Base-by-base conservation (phyloP, 2,888 invertebrate genomes). In the Stegophylla sp. region DNA sequence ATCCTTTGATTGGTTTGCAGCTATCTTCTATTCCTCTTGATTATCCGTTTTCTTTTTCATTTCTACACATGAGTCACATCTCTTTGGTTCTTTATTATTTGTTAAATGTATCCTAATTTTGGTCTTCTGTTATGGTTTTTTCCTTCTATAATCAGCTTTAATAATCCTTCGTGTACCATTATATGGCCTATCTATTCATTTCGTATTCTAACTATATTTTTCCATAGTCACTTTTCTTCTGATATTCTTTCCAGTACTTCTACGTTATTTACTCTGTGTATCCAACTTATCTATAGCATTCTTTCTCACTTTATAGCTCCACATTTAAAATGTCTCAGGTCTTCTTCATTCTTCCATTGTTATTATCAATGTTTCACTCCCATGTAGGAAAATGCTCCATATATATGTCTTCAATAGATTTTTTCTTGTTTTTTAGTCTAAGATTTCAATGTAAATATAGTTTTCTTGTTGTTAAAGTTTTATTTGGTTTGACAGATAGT, bases 41-140 rank as follows among this genome's bases (percentile, higher is more conserved):
- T 63, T 34, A 34, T 63, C n/a, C 20, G 20, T 34, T n/a, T 63
- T 63, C n/a, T 10, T 63, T 34, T 63, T 34, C 34, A 63, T 63
- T 63, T 63, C 34, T 7, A 63, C 10, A 9, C 34, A 63, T 63
- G 63, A 63, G 17, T 34, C 17, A 2, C n/a, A n/a, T 63, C 20
- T 17, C 20, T 17, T 63, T 63, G 34, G 34, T 34, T 10, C 7
- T 61, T 34, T 34, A 34, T 63, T 63, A 63, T n/a, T 10, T 34
- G 34, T 63, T 61, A 7, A 28, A 61, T 61, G 15, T 61, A 13
- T 28, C 13, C 5, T 28, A 28, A 9, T 61, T 15, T 23, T 59
- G 15, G 28, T 17, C 28, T 61, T 61, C 61, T 15, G 9, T 17
- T 61, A 7, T 61, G 17, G 3, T 4, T 61, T 28, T 17, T 61